A percentile compares a stretch with the other conserved stretches of the same genome.
Evolutionary conservation across 2,113 vertebrate species (phyloP).

Genomic region (Sterna hirundo): DNA sequence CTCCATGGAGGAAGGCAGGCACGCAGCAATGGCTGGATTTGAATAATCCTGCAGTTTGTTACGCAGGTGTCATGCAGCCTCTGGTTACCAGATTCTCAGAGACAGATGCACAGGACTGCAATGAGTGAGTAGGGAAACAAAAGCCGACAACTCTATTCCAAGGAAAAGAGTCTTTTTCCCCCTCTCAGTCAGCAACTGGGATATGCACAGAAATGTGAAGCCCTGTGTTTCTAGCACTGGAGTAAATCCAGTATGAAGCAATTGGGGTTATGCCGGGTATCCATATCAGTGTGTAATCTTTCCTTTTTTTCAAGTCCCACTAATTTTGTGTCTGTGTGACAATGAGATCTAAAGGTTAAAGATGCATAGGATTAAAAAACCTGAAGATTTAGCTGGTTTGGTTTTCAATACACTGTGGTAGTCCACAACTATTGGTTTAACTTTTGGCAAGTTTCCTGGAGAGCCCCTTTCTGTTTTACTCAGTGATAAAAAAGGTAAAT

Average conservation of each 20-base stretch:
- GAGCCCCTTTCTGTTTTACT: not conserved
- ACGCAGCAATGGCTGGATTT: not conserved
- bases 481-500: not conserved
- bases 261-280: not conserved
- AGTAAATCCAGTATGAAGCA: not conserved
- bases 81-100: not conserved
- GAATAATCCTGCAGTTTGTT: not conserved
- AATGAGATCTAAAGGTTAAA: not conserved
- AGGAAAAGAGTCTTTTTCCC: not conserved
- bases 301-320: not conserved
- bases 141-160: not conserved
- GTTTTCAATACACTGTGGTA: not conserved
- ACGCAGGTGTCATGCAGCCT: not conserved
- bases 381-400: not conserved
- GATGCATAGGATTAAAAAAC: not conserved
- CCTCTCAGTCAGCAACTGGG: not conserved
- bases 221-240: not conserved
- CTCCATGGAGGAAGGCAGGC: not conserved
- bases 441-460: not conserved
- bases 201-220: not conserved
- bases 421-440: not conserved
- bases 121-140: not conserved
- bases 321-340: not conserved
- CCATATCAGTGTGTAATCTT: not conserved
- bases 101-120: not conserved